Evolutionary conservation across 1,140 invertebrate species (phyloP).

Genomic region (Gryon sp.): DNA sequence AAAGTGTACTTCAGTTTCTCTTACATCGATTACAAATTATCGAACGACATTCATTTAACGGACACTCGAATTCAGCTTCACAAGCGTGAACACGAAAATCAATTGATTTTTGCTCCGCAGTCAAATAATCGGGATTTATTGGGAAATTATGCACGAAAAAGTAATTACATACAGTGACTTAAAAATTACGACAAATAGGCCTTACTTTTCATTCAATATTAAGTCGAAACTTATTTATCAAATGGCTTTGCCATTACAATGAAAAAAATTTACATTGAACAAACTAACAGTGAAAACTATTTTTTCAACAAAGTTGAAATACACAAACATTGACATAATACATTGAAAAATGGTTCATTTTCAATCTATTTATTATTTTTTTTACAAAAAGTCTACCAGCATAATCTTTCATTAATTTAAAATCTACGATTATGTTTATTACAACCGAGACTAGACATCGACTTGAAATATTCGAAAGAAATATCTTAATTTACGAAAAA

Average conservation of each 20-base stretch:
- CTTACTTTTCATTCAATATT: too few relatives aligned
- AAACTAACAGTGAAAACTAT: too few relatives aligned
- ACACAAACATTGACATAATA: too few relatives aligned
- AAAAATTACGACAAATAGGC: slow-evolving; percentile 23
- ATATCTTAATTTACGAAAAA: slow-evolving; percentile 5
- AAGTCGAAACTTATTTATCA: too few relatives aligned
- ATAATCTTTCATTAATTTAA: background rate
- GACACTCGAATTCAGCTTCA: slow-evolving; percentile 14
- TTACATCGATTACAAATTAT: slow-evolving; percentile 18
- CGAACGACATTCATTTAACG: slow-evolving; percentile 22
- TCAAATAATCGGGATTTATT: slow-evolving; percentile 1
- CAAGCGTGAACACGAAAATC: slow-evolving; percentile 12
- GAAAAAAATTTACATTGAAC: too few relatives aligned
- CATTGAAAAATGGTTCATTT: too few relatives aligned
- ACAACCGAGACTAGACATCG: background rate
- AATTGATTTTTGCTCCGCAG: slow-evolving; percentile 5
- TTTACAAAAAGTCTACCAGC: too few relatives aligned
- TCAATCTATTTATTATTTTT: too few relatives aligned
- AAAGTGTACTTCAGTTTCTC: slow-evolving; percentile 24
- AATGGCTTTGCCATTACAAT: slow-evolving; percentile 18
- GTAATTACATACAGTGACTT: slow-evolving; percentile 6
- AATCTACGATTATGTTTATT: background rate
- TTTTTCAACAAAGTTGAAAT: too few relatives aligned
- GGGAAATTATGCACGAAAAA: background rate
- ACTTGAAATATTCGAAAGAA: background rate